Conservation (phyloP, 2,113 vertebrate species). For the Chloropsis hardwickii region DNA sequence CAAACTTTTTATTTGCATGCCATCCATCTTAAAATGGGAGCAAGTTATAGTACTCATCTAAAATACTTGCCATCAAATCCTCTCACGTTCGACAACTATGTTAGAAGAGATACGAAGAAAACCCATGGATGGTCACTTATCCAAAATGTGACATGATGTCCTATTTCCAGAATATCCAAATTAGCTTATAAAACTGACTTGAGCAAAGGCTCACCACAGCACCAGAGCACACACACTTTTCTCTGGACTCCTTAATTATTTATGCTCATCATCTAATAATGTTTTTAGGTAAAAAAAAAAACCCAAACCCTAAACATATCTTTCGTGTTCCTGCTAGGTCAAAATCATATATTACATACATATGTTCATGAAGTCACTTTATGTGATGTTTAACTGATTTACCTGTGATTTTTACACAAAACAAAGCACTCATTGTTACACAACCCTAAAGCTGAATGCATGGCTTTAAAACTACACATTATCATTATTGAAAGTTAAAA, state of each 20-base stretch:
- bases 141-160: background rate
- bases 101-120: background rate
- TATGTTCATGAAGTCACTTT: background rate
- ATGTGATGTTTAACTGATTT: background rate
- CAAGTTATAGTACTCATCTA: background rate
- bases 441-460: background rate
- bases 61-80: background rate
- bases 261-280: background rate
- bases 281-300: background rate
- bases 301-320: too few relatives aligned
- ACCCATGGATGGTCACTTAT: background rate
- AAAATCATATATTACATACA: background rate
- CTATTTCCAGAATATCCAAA: background rate
- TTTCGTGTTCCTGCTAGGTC: background rate
- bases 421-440: background rate
- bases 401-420: background rate
- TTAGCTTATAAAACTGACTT: background rate
- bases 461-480: background rate
- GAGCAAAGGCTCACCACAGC: background rate
- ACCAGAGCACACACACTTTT: background rate
- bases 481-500: background rate
- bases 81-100: fast-evolving
- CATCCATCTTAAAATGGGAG: background rate
- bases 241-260: background rate
- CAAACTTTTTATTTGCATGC: background rate